Base-by-base conservation (phyloP, 2,888 invertebrate genomes). In the Tigriopus californicus region DNA sequence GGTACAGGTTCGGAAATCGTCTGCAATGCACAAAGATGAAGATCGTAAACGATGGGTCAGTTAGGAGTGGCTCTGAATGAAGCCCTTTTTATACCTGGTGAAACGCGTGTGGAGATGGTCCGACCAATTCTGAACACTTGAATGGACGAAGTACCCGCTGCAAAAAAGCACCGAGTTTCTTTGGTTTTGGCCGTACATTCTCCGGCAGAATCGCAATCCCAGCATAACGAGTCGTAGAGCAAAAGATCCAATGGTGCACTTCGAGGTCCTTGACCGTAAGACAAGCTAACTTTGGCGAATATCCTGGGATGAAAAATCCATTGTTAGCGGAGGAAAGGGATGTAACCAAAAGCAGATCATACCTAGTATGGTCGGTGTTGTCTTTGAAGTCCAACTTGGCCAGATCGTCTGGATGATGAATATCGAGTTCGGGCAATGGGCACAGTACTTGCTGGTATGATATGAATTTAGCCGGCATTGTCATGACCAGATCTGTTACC, bases 301-400 rank as follows among this genome's bases (percentile, higher is more conserved):
- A 61, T 40, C 41, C 62, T 62, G 33, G 13, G 56, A 49, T 2
- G 20, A 51, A 24, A 60, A 40, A 52, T 46, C 15, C 15, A 46
- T 33, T 33, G 8, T 33, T 8, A 46, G 46, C 3, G 11, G n/a
- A 42, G 42, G 11, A 12, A 12, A 42, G 42, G 42, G n/a, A 42
- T 49, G 18, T 49, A n/a, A 15, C 18, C 24, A 22, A 33, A 33
- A 33, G 33, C 3, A 8, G 33, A 8, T 33, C 33, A 33, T 5
- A 62, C 61, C 61, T 59, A 22, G 62, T 62, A 12, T 60, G 61
- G 33, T 62, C 62, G 24, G 61, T 62, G 54, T 61, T 62, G 40
- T 58, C 58, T 33, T 47, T 48, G 15, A 58, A 40, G 18, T 58
- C 58, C n/a, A 58, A 58, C 13, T 47, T 58, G 46, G 56, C 49